Evolutionary conservation across 2,113 vertebrate genomes (phyloP).

Genomic region (Lasiurus borealis): DNA sequence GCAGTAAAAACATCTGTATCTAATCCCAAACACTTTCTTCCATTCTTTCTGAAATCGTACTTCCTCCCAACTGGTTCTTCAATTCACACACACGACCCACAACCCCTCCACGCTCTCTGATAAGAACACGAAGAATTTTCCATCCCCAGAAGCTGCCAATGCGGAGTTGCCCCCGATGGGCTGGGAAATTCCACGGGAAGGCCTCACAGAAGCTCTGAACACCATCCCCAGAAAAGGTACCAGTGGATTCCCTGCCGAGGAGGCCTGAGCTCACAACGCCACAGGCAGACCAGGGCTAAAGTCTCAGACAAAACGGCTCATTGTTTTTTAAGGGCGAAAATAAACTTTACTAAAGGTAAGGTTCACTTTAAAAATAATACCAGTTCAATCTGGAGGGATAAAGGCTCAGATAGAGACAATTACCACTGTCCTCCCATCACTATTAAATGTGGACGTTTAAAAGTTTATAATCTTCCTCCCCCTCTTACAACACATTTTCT

Average conservation of each 20-base stretch:
- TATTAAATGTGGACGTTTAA: background rate
- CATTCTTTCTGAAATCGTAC: slow-evolving; percentile 26
- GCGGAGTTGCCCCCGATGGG: background rate
- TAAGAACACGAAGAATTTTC: background rate
- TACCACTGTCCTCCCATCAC: background rate
- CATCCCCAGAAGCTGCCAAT: background rate
- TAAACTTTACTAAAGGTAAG: background rate
- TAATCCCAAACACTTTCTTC: background rate
- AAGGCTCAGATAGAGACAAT: background rate
- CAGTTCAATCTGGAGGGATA: background rate
- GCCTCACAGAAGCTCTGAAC: background rate
- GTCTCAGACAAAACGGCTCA: background rate
- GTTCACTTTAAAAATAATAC: background rate
- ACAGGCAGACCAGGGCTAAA: background rate
- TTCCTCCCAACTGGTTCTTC: background rate
- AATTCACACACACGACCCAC: background rate
- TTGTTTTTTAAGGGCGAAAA: background rate
- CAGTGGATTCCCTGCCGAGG: background rate
- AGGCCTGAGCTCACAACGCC: slow-evolving; percentile 7
- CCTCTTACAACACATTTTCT: no score
- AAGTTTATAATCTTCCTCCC: background rate
- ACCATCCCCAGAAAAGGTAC: background rate
- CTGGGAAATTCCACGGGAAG: no score
- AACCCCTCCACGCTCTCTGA: background rate
- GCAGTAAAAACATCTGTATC: slow-evolving; percentile 15